These are phyloP conservation scores for Stramonita haemastoma DNA, from an alignment of 2,888 invertebrate species.

Conservation along the genomic window DNA sequence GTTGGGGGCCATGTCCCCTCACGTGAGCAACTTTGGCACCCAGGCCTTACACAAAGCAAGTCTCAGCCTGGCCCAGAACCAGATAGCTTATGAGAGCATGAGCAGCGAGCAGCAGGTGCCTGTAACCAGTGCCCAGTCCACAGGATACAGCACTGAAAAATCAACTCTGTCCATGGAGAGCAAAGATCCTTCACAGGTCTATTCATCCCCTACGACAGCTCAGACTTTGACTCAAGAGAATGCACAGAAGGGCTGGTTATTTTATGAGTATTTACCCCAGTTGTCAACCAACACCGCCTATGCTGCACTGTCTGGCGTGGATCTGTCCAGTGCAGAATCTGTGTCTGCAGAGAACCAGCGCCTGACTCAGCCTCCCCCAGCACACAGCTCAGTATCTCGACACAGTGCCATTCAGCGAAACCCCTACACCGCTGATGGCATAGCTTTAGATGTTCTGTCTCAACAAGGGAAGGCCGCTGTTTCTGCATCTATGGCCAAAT, in stretches of 20 bases:
- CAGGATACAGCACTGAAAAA: conserved; percentile 35
- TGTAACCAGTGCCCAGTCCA: conserved; percentile 34
- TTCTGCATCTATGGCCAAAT: not conserved
- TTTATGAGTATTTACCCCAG: conserved; percentile 59
- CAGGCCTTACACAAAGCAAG: conserved; percentile 63
- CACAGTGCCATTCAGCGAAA: conserved; percentile 60
- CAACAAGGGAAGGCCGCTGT: not conserved
- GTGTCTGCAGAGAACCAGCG: conserved; percentile 44
- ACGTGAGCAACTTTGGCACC: conserved; percentile 53
- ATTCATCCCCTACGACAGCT: conserved; percentile 28
- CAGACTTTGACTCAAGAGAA: conserved; percentile 42
- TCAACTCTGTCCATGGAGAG: conserved; percentile 39
- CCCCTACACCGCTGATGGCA: conserved; percentile 52
- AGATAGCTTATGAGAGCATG: conserved; percentile 58
- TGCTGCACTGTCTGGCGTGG: conserved; percentile 50
- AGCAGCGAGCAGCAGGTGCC: conserved; percentile 45
- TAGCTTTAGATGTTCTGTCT: not conserved
- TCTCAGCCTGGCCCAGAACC: conserved; percentile 57
- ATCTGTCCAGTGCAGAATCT: conserved; percentile 41
- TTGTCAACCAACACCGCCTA: conserved; percentile 51
- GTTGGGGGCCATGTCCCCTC: conserved; percentile 56
- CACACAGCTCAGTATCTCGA: conserved; percentile 65
- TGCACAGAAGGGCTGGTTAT: conserved; percentile 55
- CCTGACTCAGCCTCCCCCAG: conserved; percentile 70
- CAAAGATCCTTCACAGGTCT: conserved; percentile 39